Base-by-base conservation (phyloP, 2,113 vertebrate species). In the Indicator maculatus region DNA sequence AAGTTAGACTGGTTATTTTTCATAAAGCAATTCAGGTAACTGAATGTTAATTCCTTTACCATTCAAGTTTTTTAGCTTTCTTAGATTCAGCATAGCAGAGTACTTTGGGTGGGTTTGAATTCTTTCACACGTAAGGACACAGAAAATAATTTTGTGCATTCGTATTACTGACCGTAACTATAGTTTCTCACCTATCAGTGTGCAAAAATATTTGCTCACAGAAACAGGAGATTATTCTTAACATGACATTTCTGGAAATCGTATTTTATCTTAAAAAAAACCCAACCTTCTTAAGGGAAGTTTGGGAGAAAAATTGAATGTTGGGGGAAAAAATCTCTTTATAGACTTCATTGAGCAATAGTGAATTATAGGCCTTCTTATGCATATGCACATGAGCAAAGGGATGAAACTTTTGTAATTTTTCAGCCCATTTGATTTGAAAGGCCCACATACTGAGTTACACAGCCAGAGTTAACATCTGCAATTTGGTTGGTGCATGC, bases 381-480 rank as follows among this genome's bases (percentile, higher is more conserved):
- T 8, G 39, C 61, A 18, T 33, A 86, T 6, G 20, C 45, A 85
- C 76, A 88, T 0, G 11, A 94, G 83, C 47, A 96, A 82, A 69
- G 92, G 93, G 95, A 95, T 86, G 89, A 97, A 97, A 96, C 82
- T 91, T 93, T 66, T 81, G 27, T 95, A 95, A 87, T 95, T 95
- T 94, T 94, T 58, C 91, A 96, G 93, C 92, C 98, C 91, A 97
- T 93, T 98, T 97, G 92, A 82, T 96, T 86, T 92, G 93, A 97
- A 98, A 97, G 81, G 73, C 91, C 93, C 81, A 47, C 96, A 96
- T 92, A 90, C 96, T 20, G 47, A 69, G 92, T 89, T 90, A 50
- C 81, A 67, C 50, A 95, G 96, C 93, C 96, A 96, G 96, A 95
- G 70, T 15, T 94, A 97, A 97, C 97, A 98, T 98, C 97, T 98